These are phyloP conservation scores for Oryzaephilus surinamensis DNA, from an alignment of 1,140 invertebrate species.

Conservation along the genomic window DNA sequence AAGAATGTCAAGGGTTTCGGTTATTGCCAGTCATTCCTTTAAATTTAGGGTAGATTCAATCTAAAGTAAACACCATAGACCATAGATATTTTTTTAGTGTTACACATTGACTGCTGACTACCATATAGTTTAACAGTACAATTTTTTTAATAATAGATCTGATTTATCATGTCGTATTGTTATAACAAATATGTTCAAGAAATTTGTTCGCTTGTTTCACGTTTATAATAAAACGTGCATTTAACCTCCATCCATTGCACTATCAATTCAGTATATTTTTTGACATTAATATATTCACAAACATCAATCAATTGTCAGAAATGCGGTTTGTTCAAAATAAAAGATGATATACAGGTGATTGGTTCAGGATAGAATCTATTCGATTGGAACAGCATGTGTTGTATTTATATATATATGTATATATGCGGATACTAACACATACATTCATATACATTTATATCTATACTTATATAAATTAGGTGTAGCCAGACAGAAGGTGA, in stretches of 20 bases:
- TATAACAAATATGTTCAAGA: no score
- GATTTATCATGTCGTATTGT: no score
- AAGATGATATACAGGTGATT: conserved; percentile 9
- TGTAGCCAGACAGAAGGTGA: conserved; percentile 12
- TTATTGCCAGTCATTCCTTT: conserved; percentile 1
- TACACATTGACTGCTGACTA: no score
- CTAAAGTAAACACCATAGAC: conserved; percentile 2
- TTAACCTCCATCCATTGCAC: conserved; percentile 11
- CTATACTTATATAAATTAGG: no score
- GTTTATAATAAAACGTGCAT: conserved; percentile 5
- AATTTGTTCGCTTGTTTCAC: conserved; percentile 3
- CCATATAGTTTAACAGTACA: no score
- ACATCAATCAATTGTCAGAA: conserved; percentile 15
- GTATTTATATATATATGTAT: not conserved
- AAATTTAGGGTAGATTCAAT: conserved; percentile 2
- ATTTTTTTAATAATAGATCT: no score
- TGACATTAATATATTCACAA: conserved; percentile 19
- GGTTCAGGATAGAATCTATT: conserved; percentile 8
- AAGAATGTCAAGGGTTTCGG: no score
- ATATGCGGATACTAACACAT: not conserved
- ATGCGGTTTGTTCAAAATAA: conserved; percentile 7
- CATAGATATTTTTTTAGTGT: no score
- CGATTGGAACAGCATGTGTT: conserved; percentile 5
- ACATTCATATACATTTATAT: not conserved
- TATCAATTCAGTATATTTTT: conserved; percentile 12